phyloP scores from a whole-genome alignment of 2,888 invertebrate genomes.

The Keiferia lycopersicella region DNA sequence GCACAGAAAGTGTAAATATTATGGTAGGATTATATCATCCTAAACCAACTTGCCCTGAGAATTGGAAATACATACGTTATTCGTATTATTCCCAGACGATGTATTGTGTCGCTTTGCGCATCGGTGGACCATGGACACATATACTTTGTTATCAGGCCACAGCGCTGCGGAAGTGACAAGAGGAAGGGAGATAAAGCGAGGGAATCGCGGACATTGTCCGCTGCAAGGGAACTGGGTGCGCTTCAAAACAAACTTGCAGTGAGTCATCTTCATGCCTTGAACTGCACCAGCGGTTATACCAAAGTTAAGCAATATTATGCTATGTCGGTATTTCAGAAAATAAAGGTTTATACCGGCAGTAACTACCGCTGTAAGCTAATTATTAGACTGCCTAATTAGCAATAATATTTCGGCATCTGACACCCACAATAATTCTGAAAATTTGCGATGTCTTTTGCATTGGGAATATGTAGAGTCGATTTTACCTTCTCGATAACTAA shows the following conservation, averaged over 20 bases:
- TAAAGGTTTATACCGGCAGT: neutral
- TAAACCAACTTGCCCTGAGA: neutral
- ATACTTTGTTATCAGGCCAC: conserved; percentile 59
- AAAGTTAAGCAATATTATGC: neutral
- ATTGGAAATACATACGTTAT: neutral
- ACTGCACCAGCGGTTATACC: neutral
- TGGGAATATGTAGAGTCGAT: too few relatives aligned
- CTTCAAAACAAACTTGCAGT: conserved; percentile 28
- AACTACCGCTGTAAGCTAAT: neutral
- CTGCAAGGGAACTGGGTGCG: conserved; percentile 41
- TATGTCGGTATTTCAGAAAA: neutral
- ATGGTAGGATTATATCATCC: neutral
- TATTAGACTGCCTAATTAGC: too few relatives aligned
- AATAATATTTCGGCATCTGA: too few relatives aligned
- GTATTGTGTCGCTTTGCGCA: neutral
- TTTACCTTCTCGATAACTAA: too few relatives aligned
- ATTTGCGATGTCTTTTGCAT: too few relatives aligned
- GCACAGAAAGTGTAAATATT: neutral
- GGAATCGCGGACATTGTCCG: conserved; percentile 62
- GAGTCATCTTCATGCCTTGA: conserved; percentile 2
- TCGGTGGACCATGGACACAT: neutral
- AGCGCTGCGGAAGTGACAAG: conserved; percentile 62
- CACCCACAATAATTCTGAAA: too few relatives aligned
- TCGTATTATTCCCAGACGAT: neutral
- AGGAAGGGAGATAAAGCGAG: conserved; percentile 72